Base-by-base conservation (phyloP, 2,888 invertebrate species). In the Liposcelis brunnea region DNA sequence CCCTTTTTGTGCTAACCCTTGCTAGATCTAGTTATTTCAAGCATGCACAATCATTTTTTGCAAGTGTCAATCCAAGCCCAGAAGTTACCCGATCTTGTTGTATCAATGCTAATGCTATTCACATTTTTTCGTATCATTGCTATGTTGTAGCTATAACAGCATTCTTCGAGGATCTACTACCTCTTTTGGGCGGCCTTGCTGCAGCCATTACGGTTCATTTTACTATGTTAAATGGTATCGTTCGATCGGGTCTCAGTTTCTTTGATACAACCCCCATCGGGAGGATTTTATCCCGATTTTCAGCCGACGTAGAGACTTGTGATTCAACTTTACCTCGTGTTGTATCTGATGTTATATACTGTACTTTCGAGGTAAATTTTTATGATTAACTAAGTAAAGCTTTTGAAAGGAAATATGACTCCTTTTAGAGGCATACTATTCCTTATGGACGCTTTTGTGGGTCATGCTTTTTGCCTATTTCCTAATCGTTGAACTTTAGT, bases 231-330 rank as follows among this genome's bases (percentile, higher is more conserved):
- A 52, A 58, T 44, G 65, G 67, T 54, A 64, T 78, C 52, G 64
- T 81, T 45, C 69, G 69, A 54, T 72, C 68, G 55, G 76, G 78
- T 49, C 71, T 75, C 65, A 69, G 70, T 52, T 80, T 80, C 65
- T 80, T 80, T 63, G 79, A 80, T 61, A 66, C 72, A 51, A 75
- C 77, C 52, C 80, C 80, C 6, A 56, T 69, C 50, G 80, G 80
- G 57, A 68, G 80, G 56, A 68, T 80, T 53, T 64, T 80, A 44
- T 75, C 75, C 63, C 70, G 76, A 54, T 76, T 79, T 61, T 71
- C 75, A 54, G 75, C 72, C 64, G 80, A 80, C 61, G 64, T 76
- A 56, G 73, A 74, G 56, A 70, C 70, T 52, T 59, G 77, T 55
- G 79, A 80, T 63, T 70, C 70, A 55, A 66, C 70, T 51, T 63